These are phyloP conservation scores for Nebria brevicollis DNA, from an alignment of 2,888 invertebrate species.

Conservation along the genomic window DNA sequence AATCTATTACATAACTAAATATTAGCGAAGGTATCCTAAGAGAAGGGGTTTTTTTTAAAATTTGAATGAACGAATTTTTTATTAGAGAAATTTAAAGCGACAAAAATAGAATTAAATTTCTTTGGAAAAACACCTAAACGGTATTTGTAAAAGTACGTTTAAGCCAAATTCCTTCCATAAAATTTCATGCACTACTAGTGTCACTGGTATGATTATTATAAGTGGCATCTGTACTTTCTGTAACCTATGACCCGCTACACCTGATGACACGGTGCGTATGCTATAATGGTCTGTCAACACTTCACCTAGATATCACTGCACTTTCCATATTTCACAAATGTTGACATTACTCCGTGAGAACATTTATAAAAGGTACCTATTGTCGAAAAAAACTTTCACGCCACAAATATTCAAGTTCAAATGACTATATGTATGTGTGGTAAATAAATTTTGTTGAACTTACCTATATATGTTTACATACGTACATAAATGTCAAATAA, in stretches of 20 bases:
- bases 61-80: too few relatives aligned
- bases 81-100: too few relatives aligned
- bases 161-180: too few relatives aligned
- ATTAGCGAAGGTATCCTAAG: background rate
- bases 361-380: background rate
- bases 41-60: background rate
- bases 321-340: conserved; percentile 6
- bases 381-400: too few relatives aligned
- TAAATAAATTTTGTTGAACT: background rate
- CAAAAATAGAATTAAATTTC: too few relatives aligned
- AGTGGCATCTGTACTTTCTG: conserved; percentile 8
- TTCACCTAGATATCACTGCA: conserved; percentile 18
- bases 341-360: conserved; percentile 2
- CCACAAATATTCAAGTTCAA: too few relatives aligned
- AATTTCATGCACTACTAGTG: conserved; percentile 5
- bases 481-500: background rate
- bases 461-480: background rate
- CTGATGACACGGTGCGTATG: conserved; percentile 19
- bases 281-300: conserved; percentile 15
- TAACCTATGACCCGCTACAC: conserved; percentile 12
- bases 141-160: too few relatives aligned
- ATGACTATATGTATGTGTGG: too few relatives aligned
- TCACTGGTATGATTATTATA: conserved; percentile 5
- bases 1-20: background rate
- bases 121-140: too few relatives aligned